These are phyloP conservation scores for Dryobota labecula DNA, from an alignment of 2,888 invertebrate genomes.

Conservation along the genomic window DNA sequence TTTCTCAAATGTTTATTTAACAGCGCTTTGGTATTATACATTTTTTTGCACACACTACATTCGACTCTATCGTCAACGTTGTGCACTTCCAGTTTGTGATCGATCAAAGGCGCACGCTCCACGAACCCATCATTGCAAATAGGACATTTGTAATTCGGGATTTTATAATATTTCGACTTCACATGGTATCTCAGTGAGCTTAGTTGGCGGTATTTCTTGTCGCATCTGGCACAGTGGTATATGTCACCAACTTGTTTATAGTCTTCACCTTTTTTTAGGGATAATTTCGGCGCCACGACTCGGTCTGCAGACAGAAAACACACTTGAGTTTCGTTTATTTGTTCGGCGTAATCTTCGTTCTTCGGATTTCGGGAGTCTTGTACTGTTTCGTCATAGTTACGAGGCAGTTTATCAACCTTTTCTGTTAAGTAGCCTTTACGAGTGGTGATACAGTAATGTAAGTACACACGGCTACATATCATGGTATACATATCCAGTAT, in stretches of 20 bases:
- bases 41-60: conserved; percentile 81
- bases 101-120: neutral
- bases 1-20: conserved; percentile 76
- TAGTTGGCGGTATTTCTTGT: conserved; percentile 68
- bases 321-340: conserved; percentile 41
- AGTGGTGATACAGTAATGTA: neutral
- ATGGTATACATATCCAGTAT: too few relatives aligned
- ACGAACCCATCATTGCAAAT: conserved; percentile 72
- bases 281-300: conserved; percentile 68
- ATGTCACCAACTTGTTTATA: conserved; percentile 70
- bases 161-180: conserved; percentile 77
- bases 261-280: conserved; percentile 72
- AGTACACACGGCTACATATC: too few relatives aligned
- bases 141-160: conserved; percentile 71
- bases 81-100: conserved; percentile 73
- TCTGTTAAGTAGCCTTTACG: neutral
- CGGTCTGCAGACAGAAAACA: conserved; percentile 77
- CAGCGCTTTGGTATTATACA: conserved; percentile 77
- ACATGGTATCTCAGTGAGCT: conserved; percentile 72
- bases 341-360: conserved; percentile 6
- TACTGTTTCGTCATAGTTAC: neutral
- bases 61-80: conserved; percentile 79
- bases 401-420: neutral
- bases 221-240: conserved; percentile 75
- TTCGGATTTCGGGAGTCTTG: conserved; percentile 13